Evolutionary conservation across 2,888 invertebrate species (phyloP).

Genomic region (Mimumesa dahlbomi): DNA sequence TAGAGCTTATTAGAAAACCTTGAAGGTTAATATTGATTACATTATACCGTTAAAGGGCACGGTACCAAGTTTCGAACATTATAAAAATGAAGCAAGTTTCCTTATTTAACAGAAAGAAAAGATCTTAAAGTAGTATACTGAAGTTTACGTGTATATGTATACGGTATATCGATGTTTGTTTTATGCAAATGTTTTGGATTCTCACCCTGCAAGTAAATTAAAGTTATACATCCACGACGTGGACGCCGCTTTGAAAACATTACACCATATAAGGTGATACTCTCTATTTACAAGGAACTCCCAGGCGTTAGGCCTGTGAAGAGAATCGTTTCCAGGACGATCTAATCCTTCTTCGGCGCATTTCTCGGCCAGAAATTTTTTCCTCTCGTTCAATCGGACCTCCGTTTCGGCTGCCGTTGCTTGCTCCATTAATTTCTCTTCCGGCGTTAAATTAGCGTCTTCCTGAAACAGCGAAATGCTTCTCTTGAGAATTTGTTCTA

Average conservation of each 20-base stretch:
- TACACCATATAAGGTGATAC: conserved; percentile 91
- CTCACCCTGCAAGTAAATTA: conserved; percentile 89
- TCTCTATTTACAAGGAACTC: conserved; percentile 91
- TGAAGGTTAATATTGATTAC: too few relatives aligned
- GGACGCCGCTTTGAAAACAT: conserved; percentile 90
- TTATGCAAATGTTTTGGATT: too few relatives aligned
- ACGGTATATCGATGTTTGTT: too few relatives aligned
- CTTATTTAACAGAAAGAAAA: too few relatives aligned
- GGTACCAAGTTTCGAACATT: too few relatives aligned
- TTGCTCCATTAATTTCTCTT: conserved; percentile 76
- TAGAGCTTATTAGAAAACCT: not conserved
- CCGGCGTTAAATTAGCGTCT: conserved; percentile 72
- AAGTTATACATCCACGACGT: conserved; percentile 97
- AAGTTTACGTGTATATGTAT: too few relatives aligned
- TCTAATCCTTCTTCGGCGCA: conserved; percentile 85
- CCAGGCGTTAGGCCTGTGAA: conserved; percentile 90
- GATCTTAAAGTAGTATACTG: too few relatives aligned
- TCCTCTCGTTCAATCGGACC: conserved; percentile 83
- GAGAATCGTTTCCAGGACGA: conserved; percentile 82
- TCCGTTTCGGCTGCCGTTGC: conserved; percentile 84
- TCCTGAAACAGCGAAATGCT: conserved; percentile 60
- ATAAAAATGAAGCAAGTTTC: too few relatives aligned
- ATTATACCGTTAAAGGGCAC: too few relatives aligned
- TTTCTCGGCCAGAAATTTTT: conserved; percentile 83
- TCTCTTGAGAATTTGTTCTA: not conserved